These are phyloP conservation scores for Aphelinus atriplicis DNA, from an alignment of 1,140 invertebrate genomes.

Conservation along the genomic window DNA sequence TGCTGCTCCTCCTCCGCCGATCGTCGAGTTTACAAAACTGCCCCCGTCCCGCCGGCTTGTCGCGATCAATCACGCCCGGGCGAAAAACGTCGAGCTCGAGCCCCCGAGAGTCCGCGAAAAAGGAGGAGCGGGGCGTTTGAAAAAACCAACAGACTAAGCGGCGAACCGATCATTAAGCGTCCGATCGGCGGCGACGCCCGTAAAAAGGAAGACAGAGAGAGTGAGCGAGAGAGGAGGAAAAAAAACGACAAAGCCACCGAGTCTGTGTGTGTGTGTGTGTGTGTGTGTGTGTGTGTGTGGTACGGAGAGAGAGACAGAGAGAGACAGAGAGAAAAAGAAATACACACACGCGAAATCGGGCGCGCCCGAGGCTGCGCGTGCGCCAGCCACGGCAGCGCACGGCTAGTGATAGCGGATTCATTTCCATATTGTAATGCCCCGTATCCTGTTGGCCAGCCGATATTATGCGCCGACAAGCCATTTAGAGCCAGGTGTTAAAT, in stretches of 20 bases:
- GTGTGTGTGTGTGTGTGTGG: too few relatives aligned
- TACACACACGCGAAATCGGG: constrained; percentile 53
- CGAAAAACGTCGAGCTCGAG: too few relatives aligned
- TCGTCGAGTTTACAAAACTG: too few relatives aligned
- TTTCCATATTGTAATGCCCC: constrained; percentile 66
- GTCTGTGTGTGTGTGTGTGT: too few relatives aligned
- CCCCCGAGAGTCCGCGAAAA: too few relatives aligned
- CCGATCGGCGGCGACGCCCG: constrained; percentile 7
- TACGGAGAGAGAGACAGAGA: background rate
- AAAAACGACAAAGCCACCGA: background rate
- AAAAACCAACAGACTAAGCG: background rate
- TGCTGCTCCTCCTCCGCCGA: too few relatives aligned
- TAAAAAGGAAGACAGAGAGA: too few relatives aligned
- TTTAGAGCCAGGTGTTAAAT: constrained; percentile 66
- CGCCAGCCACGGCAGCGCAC: constrained; percentile 39
- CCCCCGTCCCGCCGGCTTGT: too few relatives aligned
- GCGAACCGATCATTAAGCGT: constrained; percentile 20
- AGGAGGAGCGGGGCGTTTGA: too few relatives aligned
- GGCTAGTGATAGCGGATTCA: constrained; percentile 53
- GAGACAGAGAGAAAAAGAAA: background rate
- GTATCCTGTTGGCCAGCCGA: constrained; percentile 63
- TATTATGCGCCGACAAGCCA: constrained; percentile 65
- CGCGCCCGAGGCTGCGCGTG: constrained; percentile 51
- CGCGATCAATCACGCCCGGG: too few relatives aligned
- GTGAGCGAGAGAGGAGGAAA: constrained; percentile 13